These are phyloP conservation scores for Champsocephalus gunnari DNA, from an alignment of 2,797 vertebrate species.

Conservation along the genomic window DNA sequence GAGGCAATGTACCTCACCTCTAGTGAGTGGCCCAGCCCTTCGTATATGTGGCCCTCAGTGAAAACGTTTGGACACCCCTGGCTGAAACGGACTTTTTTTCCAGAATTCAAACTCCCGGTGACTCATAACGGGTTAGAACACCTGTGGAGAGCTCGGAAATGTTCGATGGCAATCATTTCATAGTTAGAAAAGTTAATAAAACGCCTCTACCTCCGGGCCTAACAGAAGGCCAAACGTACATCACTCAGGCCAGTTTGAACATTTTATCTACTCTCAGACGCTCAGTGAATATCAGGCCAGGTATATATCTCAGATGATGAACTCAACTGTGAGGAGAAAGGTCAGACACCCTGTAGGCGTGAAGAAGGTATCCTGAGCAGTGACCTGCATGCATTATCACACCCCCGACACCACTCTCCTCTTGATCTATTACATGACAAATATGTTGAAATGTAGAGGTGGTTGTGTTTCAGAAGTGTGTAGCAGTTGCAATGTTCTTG, in stretches of 20 bases:
- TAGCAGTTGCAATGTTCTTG: neutral
- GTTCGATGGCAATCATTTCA: neutral
- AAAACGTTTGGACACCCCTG: too few species aligned
- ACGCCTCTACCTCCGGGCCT: neutral
- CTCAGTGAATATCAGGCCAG: neutral
- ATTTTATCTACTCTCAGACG: neutral
- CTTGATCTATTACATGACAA: neutral
- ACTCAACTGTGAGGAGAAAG: constrained; percentile 11
- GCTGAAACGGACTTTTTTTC: too few species aligned
- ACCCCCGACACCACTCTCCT: neutral
- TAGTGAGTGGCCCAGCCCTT: too few species aligned
- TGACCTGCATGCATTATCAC: constrained; percentile 19
- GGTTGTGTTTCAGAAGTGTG: neutral
- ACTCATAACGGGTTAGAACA: neutral
- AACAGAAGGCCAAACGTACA: neutral
- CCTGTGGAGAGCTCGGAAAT: neutral
- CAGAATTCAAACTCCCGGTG: neutral
- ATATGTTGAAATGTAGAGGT: neutral
- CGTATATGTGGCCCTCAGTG: too few species aligned
- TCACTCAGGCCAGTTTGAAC: neutral
- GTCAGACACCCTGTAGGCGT: constrained; percentile 8
- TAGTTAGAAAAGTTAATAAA: constrained; percentile 8
- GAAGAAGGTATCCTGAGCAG: neutral
- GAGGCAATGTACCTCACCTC: too few species aligned
- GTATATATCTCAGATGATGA: constrained; percentile 24